These are phyloP conservation scores for Oscheius sp. DNA, from an alignment of 1,140 invertebrate genomes.

Conservation along the genomic window DNA sequence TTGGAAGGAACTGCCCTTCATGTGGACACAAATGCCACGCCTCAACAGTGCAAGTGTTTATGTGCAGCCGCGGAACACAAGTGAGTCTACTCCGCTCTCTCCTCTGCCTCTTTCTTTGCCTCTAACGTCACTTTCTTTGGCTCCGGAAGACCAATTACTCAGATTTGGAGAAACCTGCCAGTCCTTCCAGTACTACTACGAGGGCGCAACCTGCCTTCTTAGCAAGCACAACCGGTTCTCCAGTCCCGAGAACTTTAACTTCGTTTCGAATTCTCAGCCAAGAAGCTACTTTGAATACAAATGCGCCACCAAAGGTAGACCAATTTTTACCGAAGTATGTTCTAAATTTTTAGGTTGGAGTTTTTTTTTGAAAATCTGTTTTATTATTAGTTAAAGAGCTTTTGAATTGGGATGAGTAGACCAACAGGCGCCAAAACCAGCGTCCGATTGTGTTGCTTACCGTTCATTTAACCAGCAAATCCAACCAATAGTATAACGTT, in stretches of 20 bases:
- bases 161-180: conserved; percentile 56
- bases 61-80: conserved; percentile 50
- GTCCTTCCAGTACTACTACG: conserved; percentile 54
- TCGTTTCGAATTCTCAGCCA: conserved; percentile 38
- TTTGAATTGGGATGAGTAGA: too few species aligned
- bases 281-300: conserved; percentile 56
- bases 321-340: too few species aligned
- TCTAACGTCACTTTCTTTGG: background rate
- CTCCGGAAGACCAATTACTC: background rate
- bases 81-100: background rate
- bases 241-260: conserved; percentile 54
- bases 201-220: conserved; percentile 53
- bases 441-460: too few species aligned
- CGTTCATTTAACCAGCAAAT: too few species aligned
- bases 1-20: conserved; percentile 55
- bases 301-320: conserved; percentile 38
- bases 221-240: conserved; percentile 58
- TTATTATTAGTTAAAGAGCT: too few species aligned
- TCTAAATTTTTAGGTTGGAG: too few species aligned
- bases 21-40: conserved; percentile 52
- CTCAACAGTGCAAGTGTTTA: conserved; percentile 55
- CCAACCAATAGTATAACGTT: too few species aligned
- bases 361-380: too few species aligned
- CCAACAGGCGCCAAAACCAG: too few species aligned
- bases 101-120: background rate